phyloP scores from a whole-genome alignment of 2,888 invertebrate species.

The Orthosia gothica region DNA sequence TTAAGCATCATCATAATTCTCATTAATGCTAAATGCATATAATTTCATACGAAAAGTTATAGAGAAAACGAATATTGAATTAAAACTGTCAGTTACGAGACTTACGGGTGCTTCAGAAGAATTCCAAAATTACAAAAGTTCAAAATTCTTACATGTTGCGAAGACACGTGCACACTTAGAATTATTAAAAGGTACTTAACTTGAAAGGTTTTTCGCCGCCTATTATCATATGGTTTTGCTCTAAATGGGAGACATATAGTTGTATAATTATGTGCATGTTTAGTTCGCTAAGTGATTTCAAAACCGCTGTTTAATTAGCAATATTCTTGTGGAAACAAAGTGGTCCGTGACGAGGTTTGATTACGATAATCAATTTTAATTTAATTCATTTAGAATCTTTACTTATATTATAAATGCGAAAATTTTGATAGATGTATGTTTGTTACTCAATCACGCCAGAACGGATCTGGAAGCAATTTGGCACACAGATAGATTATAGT shows the following conservation, averaged over 20 bases:
- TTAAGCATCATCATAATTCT: background rate
- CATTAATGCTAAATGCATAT: background rate
- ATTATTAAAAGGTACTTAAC: conserved; percentile 23
- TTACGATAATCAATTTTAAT: conserved; percentile 29
- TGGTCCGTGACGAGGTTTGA: background rate
- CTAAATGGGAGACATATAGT: conserved; percentile 31
- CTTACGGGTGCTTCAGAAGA: background rate
- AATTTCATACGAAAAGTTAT: background rate
- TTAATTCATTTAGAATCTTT: background rate
- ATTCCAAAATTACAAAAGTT: conserved; percentile 31
- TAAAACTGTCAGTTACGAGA: background rate
- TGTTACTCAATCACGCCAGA: too few species aligned
- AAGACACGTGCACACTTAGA: conserved; percentile 9
- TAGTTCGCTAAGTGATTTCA: conserved; percentile 48
- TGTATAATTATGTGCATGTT: conserved; percentile 52
- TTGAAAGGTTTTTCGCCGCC: conserved; percentile 9
- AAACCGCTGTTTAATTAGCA: conserved; percentile 36
- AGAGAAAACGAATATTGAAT: conserved; percentile 1
- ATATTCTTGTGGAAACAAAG: conserved; percentile 30
- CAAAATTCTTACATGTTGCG: conserved; percentile 16
- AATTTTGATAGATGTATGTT: too few species aligned
- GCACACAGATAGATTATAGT: too few species aligned
- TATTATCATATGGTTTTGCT: conserved; percentile 17
- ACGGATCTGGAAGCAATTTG: too few species aligned
- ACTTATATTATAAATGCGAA: too few species aligned